Conservation (phyloP, 2,113 vertebrate species). For the Clupea harengus region DNA sequence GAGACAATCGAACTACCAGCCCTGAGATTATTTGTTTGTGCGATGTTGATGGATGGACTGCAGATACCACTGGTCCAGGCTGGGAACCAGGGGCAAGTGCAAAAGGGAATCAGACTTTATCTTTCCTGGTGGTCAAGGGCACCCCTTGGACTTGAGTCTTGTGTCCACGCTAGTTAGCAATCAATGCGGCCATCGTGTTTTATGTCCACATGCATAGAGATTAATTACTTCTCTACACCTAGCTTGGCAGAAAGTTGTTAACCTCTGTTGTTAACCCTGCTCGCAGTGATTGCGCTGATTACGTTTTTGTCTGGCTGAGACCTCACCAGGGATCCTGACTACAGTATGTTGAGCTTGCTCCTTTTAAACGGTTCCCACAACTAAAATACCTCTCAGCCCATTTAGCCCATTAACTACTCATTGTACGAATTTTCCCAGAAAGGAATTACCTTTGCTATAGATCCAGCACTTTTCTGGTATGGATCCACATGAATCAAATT, state of each 20-base stretch:
- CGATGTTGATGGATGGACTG: neutral
- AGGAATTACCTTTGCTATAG: too few species aligned
- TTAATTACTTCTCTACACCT: conserved; percentile 40
- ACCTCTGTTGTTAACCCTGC: conserved; percentile 46
- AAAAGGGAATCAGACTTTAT: neutral
- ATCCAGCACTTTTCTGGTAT: neutral
- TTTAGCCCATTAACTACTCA: neutral
- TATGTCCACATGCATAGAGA: neutral
- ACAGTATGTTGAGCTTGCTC: neutral
- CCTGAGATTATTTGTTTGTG: neutral
- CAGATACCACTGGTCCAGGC: neutral
- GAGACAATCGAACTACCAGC: neutral
- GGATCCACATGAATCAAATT: neutral
- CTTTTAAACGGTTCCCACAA: neutral
- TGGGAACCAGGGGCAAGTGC: neutral
- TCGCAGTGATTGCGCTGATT: conserved; percentile 7
- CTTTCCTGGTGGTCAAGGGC: too few species aligned
- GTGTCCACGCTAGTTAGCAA: neutral
- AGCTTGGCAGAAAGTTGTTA: conserved; percentile 63
- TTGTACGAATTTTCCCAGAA: neutral
- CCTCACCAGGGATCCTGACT: neutral
- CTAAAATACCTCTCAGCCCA: neutral
- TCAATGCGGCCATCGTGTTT: neutral
- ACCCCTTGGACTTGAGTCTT: neutral
- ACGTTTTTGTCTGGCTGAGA: neutral